Conservation (phyloP, 2,113 vertebrate genomes). For the Notechis scutatus region DNA sequence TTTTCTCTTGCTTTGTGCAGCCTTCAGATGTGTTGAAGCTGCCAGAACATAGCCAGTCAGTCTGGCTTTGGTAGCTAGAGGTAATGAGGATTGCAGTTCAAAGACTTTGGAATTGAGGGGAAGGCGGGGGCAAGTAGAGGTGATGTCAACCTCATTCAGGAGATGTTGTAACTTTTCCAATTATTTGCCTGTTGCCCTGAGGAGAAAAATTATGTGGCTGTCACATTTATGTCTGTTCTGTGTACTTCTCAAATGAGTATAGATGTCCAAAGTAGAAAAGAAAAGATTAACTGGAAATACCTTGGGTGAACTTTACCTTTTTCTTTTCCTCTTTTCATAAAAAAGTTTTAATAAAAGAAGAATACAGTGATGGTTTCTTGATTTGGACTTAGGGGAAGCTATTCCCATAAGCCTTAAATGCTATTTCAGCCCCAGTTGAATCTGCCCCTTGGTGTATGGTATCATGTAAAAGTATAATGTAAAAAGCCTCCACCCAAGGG, state of each 20-base stretch:
- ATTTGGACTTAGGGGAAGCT: not conserved
- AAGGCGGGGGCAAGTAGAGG: not conserved
- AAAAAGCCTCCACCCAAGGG: not conserved
- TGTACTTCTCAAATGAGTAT: not conserved
- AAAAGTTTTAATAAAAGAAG: not conserved
- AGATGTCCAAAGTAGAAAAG: not conserved
- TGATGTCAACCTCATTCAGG: not conserved
- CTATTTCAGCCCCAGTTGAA: not conserved
- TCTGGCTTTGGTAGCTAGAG: not conserved
- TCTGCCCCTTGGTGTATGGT: not conserved
- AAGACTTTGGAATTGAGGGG: no score
- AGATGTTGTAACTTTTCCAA: not conserved
- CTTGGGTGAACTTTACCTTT: not conserved
- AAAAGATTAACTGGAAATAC: not conserved
- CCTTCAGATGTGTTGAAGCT: not conserved
- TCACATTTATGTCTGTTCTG: not conserved
- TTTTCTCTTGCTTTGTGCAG: not conserved
- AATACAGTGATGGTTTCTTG: not conserved
- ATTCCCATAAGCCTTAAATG: not conserved
- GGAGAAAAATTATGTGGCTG: not conserved
- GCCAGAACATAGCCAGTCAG: not conserved
- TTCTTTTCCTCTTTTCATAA: not conserved
- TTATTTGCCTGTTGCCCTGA: not conserved
- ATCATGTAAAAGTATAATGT: not conserved
- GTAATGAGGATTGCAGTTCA: not conserved